A percentile compares a stretch with the other conserved stretches of the same genome.
Evolutionary conservation across 2,888 invertebrate species (phyloP).

Genomic region (Eupithecia vulgata): DNA sequence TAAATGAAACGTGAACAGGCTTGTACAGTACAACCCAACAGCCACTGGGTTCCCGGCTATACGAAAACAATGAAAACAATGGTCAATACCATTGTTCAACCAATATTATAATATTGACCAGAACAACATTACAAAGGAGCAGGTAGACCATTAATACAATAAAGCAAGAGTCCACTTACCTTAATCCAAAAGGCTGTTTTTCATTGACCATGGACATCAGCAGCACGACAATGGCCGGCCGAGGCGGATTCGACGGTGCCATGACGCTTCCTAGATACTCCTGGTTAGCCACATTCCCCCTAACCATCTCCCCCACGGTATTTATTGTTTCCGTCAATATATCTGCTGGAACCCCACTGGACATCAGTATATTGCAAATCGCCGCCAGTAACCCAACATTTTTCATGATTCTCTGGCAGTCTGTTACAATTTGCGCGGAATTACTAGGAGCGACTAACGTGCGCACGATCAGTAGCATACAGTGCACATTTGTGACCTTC

Average conservation of each 20-base stretch:
- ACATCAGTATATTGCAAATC: slow-evolving; percentile 96
- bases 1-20: too few species aligned
- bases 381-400: slow-evolving; percentile 86
- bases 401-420: slow-evolving; percentile 95
- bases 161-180: slow-evolving; percentile 55
- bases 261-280: slow-evolving; percentile 94
- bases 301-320: slow-evolving; percentile 96
- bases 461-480: slow-evolving; percentile 94
- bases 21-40: too few species aligned
- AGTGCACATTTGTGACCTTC: slow-evolving; percentile 96
- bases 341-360: slow-evolving; percentile 97
- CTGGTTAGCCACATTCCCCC: slow-evolving; percentile 95
- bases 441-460: slow-evolving; percentile 97
- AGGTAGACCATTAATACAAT: background rate
- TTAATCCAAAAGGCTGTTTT: slow-evolving; percentile 93
- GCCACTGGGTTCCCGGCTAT: too few species aligned
- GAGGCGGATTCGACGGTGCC: slow-evolving; percentile 96
- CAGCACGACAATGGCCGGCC: slow-evolving; percentile 96
- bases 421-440: slow-evolving; percentile 90
- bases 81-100: too few species aligned
- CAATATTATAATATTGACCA: background rate
- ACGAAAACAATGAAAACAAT: too few species aligned
- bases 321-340: slow-evolving; percentile 98
- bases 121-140: background rate
- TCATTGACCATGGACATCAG: slow-evolving; percentile 99